phyloP scores from a whole-genome alignment of 1,140 invertebrate genomes.

The Neoseiulus cucumeris region DNA sequence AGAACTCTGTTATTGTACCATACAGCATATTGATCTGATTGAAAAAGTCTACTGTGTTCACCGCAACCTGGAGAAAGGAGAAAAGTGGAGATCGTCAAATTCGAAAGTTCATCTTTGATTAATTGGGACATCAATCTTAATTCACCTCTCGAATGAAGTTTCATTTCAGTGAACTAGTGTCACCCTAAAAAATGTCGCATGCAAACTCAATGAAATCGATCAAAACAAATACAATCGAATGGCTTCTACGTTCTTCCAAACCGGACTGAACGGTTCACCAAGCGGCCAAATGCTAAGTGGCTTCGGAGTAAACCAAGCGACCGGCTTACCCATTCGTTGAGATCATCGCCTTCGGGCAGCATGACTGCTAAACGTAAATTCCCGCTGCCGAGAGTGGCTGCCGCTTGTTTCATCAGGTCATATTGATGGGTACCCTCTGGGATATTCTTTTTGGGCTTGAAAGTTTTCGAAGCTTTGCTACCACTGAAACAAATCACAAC shows the following conservation, averaged over 20 bases:
- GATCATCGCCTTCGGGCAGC: conserved; percentile 93
- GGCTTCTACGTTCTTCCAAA: no score
- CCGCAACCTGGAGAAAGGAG: conserved; percentile 23
- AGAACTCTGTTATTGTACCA: conserved; percentile 97
- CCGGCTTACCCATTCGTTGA: conserved; percentile 83
- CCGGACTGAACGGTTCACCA: no score
- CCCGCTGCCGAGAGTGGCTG: conserved; percentile 88
- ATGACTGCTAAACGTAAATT: conserved; percentile 86
- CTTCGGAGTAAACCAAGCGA: not conserved
- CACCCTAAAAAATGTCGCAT: no score
- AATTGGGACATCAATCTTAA: no score
- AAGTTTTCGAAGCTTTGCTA: conserved; percentile 79
- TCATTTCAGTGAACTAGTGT: no score
- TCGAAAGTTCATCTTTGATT: no score
- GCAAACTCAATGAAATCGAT: no score
- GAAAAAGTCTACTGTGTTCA: conserved; percentile 67
- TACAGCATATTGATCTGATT: conserved; percentile 99
- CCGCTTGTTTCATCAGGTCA: conserved; percentile 98
- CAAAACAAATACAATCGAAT: no score
- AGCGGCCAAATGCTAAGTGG: no score
- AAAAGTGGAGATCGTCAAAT: conserved; percentile 18
- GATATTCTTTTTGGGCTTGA: conserved; percentile 98
- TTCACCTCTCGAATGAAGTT: no score
- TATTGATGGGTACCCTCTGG: conserved; percentile 96
- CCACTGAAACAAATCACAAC: conserved; percentile 32